A percentile compares a stretch with the other conserved stretches of the same genome.
phyloP scores from a whole-genome alignment of 2,113 vertebrate species.

The Sapajus apella region DNA sequence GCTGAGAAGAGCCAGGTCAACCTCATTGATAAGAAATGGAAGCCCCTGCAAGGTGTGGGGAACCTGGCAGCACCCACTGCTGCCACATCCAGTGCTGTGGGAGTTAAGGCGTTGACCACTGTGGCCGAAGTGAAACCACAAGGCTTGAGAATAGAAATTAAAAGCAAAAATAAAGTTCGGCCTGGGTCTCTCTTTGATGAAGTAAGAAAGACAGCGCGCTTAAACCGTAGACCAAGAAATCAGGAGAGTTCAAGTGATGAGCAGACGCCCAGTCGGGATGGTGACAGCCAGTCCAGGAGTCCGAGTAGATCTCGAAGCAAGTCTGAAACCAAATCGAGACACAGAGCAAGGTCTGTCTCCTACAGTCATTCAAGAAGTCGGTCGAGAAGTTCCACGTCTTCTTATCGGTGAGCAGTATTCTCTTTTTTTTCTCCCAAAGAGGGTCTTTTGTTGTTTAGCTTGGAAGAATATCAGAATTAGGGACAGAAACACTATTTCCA shows the following conservation, averaged over 20 bases:
- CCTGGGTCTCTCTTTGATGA: conserved; percentile 98
- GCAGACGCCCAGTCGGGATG: conserved; percentile 86
- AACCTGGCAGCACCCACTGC: conserved; percentile 72
- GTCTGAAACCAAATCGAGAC: conserved; percentile 91
- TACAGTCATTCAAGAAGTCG: conserved; percentile 92
- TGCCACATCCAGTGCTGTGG: not conserved
- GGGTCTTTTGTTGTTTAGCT: not conserved
- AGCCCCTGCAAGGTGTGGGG: conserved; percentile 90
- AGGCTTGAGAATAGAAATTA: conserved; percentile 96
- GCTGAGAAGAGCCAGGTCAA: conserved; percentile 64
- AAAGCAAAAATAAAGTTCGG: conserved; percentile 93
- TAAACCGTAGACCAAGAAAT: conserved; percentile 95
- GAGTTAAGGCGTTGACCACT: conserved; percentile 71
- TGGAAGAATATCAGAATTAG: not conserved
- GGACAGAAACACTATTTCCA: not conserved
- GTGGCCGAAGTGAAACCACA: conserved; percentile 84
- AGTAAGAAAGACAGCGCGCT: conserved; percentile 95
- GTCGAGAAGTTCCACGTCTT: conserved; percentile 91
- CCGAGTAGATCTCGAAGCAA: conserved; percentile 88
- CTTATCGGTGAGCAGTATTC: conserved; percentile 88
- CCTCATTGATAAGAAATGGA: conserved; percentile 92
- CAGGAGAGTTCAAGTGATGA: conserved; percentile 97
- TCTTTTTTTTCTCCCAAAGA: not conserved
- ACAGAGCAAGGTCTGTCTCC: conserved; percentile 88
- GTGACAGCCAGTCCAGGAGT: conserved; percentile 84